Conservation (phyloP, 2,113 vertebrate species). For the Callionymus lyra region DNA sequence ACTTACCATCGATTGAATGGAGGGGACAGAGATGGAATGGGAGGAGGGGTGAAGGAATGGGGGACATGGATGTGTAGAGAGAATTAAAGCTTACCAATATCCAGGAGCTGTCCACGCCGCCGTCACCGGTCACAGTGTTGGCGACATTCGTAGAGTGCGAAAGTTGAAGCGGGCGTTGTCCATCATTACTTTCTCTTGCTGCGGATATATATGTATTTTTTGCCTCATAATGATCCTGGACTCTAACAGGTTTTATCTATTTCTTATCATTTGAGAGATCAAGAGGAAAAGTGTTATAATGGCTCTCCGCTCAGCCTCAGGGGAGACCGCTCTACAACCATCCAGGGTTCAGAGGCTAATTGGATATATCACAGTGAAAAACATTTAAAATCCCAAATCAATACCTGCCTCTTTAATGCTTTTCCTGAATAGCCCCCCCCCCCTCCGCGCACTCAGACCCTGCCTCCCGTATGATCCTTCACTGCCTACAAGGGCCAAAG, state of each 20-base stretch:
- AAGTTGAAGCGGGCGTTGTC: slow-evolving; percentile 14
- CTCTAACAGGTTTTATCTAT: slow-evolving; percentile 50
- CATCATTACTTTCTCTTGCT: neutral
- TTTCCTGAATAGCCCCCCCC: slow-evolving; percentile 54
- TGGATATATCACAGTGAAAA: slow-evolving; percentile 68
- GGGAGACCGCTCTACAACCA: slow-evolving; percentile 47
- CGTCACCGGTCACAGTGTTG: slow-evolving; percentile 33
- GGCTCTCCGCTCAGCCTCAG: slow-evolving; percentile 30
- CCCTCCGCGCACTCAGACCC: slow-evolving; percentile 20
- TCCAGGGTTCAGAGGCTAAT: slow-evolving; percentile 69
- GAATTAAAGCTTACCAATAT: slow-evolving; percentile 54
- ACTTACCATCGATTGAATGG: slow-evolving; percentile 63
- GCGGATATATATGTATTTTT: slow-evolving; percentile 15
- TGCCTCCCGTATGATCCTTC: slow-evolving; percentile 44
- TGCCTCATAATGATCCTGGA: slow-evolving; percentile 20
- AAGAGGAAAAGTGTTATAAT: slow-evolving; percentile 32
- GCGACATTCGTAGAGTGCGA: slow-evolving; percentile 12
- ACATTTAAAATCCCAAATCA: slow-evolving; percentile 71
- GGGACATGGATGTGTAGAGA: slow-evolving; percentile 48
- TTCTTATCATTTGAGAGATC: slow-evolving; percentile 36
- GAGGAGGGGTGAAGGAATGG: slow-evolving; percentile 15
- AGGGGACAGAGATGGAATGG: slow-evolving; percentile 14
- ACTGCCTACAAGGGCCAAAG: slow-evolving; percentile 45
- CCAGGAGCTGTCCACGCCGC: slow-evolving; percentile 46
- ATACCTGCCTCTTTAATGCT: slow-evolving; percentile 69